These are phyloP conservation scores for Pachyuromys duprasi DNA, from an alignment of 2,797 vertebrate genomes.

Conservation along the genomic window DNA sequence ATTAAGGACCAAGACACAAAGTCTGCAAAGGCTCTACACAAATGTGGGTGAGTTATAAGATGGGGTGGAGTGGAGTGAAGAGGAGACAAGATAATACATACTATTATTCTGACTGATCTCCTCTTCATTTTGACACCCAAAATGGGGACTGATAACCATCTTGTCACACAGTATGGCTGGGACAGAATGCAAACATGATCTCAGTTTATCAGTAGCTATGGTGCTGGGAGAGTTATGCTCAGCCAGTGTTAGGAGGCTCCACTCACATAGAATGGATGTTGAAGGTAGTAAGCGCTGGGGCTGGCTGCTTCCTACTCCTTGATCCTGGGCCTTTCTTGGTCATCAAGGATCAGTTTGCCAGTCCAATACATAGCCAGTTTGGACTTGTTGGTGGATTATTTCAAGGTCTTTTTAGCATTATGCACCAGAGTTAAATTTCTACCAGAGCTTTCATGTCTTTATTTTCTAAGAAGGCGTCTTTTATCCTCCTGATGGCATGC, in stretches of 20 bases:
- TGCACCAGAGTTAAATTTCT: slow-evolving; percentile 89
- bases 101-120: background rate
- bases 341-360: background rate
- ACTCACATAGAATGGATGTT: background rate
- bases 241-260: background rate
- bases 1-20: background rate
- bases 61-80: background rate
- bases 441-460: slow-evolving; percentile 87
- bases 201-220: background rate
- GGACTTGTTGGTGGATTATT: slow-evolving; percentile 94
- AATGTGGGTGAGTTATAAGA: too few species aligned
- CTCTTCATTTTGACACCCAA: background rate
- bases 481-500: slow-evolving; percentile 93
- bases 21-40: background rate
- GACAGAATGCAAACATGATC: background rate
- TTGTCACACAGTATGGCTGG: background rate
- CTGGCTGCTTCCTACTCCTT: background rate
- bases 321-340: background rate
- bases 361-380: background rate
- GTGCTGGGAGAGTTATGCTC: background rate
- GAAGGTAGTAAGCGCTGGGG: background rate
- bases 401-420: slow-evolving; percentile 90
- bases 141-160: background rate
- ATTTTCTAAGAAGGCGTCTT: slow-evolving; percentile 95
- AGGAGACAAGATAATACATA: background rate